A percentile compares a stretch with the other conserved stretches of the same genome.
Conservation (phyloP, 1,140 invertebrate genomes). For the Lepidostoma basale region DNA sequence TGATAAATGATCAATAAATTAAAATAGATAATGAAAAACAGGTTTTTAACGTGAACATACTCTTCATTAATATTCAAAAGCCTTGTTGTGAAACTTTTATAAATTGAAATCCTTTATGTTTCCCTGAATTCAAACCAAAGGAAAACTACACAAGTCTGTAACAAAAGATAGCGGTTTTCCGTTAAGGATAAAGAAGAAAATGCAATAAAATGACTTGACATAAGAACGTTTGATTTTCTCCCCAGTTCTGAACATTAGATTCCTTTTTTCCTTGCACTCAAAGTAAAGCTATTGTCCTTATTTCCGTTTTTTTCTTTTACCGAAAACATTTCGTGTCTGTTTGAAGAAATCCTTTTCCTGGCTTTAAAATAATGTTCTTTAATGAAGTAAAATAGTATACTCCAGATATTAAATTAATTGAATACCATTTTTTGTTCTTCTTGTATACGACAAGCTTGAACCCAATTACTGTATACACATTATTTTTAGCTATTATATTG, state of each 20-base stretch:
- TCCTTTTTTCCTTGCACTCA: conserved; percentile 7
- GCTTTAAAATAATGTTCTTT: too few species aligned
- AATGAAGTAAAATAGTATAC: too few species aligned
- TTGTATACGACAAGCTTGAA: not conserved
- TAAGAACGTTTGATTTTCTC: conserved; percentile 29
- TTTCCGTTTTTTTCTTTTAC: conserved; percentile 8
- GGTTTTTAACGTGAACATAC: too few species aligned
- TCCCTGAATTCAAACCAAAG: too few species aligned
- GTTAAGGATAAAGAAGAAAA: not conserved
- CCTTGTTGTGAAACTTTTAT: too few species aligned
- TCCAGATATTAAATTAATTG: not conserved
- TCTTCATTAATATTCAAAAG: too few species aligned
- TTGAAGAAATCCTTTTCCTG: not conserved
- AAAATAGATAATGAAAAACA: too few species aligned
- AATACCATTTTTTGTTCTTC: not conserved
- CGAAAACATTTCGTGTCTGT: not conserved
- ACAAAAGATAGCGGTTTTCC: too few species aligned
- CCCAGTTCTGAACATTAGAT: conserved; percentile 2
- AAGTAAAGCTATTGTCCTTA: conserved; percentile 7
- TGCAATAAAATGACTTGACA: conserved; percentile 39
- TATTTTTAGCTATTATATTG: not conserved
- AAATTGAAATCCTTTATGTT: too few species aligned
- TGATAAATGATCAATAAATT: too few species aligned
- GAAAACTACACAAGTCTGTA: too few species aligned
- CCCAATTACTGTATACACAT: not conserved